Evolutionary conservation across 2,113 vertebrate species (phyloP), one percentile per base, ranked within the genome.

Genomic region (Calyptommatus sinebrachiatus): DNA sequence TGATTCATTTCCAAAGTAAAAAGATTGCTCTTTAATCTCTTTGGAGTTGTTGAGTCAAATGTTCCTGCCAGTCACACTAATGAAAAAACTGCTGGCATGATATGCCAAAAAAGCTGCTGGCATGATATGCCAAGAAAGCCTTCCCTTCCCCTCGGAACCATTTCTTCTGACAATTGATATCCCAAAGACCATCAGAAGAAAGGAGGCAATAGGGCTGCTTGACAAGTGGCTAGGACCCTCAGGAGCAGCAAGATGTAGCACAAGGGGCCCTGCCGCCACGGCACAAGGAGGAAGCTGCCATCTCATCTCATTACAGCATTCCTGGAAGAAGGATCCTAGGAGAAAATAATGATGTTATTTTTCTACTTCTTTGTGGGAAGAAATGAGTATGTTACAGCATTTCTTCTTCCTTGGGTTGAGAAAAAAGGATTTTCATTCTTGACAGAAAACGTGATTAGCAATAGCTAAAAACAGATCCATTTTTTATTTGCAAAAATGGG

Each of bases 21-120:
- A 82, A 87, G 72, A 88, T 77, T 89, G 86, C 74, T 90, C 57
- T 88, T 87, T 83, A 86, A 85, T 90, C 86, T 76, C 75, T 83
- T 73, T 8, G 11, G 83, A 90, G 82, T 77, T 83, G 85, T 85
- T 84, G 73, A 67, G 72, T 88, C 84, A 81, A 84, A 77, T 84
- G 61, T 41, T 87, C 76, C 85, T 89, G 71, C 79, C 85, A 78
- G 85, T 28, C 0, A 29, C 86, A 82, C 78, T 88, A 86, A 90
- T 89, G 86, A 90, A 88, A 92, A 88, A 90, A 87, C 66, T 69
- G 79, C 68, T 69, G 71, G 57, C 77, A 83, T 50, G 24, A 35
- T 48, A 62, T 41, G 48, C 85, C 31, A 73, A 78, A 76, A 77
- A 82, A 81, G n/a, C n/a, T 9, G 4, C 78, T 62, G 45, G 28